phyloP scores from a whole-genome alignment of 2,797 vertebrate genomes.

The Hippocampus kuda region DNA sequence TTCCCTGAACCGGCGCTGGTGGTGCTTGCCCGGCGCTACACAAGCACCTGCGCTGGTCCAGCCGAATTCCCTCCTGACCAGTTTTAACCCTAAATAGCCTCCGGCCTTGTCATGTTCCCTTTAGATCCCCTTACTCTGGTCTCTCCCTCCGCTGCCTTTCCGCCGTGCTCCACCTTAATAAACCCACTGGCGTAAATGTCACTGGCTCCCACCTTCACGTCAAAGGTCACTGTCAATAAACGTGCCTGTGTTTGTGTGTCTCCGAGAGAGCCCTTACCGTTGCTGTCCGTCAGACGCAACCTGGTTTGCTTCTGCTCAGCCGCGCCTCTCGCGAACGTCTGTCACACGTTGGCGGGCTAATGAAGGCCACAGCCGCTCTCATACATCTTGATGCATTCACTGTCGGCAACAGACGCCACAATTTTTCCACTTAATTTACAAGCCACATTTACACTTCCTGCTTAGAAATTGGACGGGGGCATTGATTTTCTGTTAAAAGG shows the following conservation, averaged over 20 bases:
- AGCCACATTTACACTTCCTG: conserved; percentile 64
- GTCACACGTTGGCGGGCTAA: conserved; percentile 65
- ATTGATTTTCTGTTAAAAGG: conserved; percentile 65
- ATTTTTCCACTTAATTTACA: conserved; percentile 64
- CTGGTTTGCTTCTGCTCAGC: conserved; percentile 58
- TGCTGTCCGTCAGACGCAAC: conserved; percentile 59
- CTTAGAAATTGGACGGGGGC: conserved; percentile 66
- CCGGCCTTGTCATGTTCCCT: conserved; percentile 54
- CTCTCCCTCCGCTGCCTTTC: conserved; percentile 58
- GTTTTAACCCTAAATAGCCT: conserved; percentile 51
- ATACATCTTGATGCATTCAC: conserved; percentile 71
- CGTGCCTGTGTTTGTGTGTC: conserved; percentile 35
- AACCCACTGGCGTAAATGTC: conserved; percentile 68
- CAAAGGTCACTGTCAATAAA: conserved; percentile 72
- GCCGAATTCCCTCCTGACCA: conserved; percentile 30
- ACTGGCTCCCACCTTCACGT: conserved; percentile 68
- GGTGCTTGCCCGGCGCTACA: background rate
- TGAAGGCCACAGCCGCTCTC: conserved; percentile 70
- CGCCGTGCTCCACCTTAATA: conserved; percentile 64
- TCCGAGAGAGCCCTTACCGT: conserved; percentile 47
- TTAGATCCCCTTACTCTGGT: conserved; percentile 50
- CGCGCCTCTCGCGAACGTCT: conserved; percentile 62
- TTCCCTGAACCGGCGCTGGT: too few relatives aligned
- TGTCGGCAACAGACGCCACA: conserved; percentile 52
- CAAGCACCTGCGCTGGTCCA: conserved; percentile 6